Evolutionary conservation across 2,113 vertebrate genomes (phyloP), one percentile per base, ranked within the genome.

Genomic region (Takifugu flavidus): DNA sequence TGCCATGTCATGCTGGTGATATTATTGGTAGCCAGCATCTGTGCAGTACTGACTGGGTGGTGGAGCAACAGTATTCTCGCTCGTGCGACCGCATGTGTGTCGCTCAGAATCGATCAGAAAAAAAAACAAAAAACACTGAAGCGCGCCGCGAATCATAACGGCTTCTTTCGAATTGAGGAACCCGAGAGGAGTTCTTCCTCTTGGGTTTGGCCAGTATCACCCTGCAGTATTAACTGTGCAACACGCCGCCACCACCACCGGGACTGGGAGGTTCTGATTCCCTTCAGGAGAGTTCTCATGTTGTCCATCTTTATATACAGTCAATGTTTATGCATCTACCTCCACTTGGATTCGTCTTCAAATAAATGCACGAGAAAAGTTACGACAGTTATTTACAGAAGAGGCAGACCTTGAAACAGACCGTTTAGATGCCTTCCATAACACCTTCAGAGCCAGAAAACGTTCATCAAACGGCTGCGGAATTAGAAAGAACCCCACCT

Each of bases 351-450:
- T 67, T 45, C 44, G 72, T 65, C 75, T 77, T 39, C 65, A 78
- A 82, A 70, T 29, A 78, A 77, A 77, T 50, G 49, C 65, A 78
- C 72, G 73, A 51, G 58, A 51, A 67, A 72, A 80, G 83, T 80
- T 62, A 86, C 83, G 72, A 69, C 14, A 87, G 86, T 82, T 84
- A 87, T 90, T 86, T 91, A 88, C 89, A 91, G 81, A 75, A 75
- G 81, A 79, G 72, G 85, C 79, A 86, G 82, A 89, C 80, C 79
- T 82, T 85, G 85, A 90, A 84, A 77, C 69, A 39, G 8, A 39
- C 5, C 34, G 34, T 11, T 39, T 5, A 75, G 44, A 77, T 70
- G 27, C 62, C 53, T 71, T 83, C 78, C 75, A 83, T 65, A 84
- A 79, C 77, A 76, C 76, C 64, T 80, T 87, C 65, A 72, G 52